phyloP scores from a whole-genome alignment of 2,797 vertebrate genomes.

The Acomys russatus region DNA sequence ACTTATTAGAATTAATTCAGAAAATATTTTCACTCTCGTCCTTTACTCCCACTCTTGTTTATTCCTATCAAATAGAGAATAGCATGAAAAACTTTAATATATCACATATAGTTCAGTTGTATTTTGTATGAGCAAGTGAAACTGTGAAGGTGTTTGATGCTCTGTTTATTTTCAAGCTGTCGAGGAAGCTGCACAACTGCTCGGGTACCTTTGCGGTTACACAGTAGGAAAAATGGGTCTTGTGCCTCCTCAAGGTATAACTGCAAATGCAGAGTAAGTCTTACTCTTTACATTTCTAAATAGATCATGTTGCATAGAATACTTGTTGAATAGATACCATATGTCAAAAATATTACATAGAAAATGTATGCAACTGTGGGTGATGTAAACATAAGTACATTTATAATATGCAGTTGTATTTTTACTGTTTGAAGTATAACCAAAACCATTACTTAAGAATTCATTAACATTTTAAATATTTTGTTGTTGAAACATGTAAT shows the following conservation, averaged over 20 bases:
- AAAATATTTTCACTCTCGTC: neutral
- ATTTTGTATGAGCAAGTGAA: neutral
- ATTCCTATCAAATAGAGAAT: neutral
- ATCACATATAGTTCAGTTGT: neutral
- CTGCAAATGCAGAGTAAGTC: neutral
- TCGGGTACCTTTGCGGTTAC: constrained; percentile 64
- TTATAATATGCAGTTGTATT: neutral
- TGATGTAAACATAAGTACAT: neutral
- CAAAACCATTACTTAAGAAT: neutral
- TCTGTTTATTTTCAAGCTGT: constrained; percentile 63
- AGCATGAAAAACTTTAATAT: neutral
- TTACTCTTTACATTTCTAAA: neutral
- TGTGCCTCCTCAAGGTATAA: accelerated
- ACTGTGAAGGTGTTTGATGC: neutral
- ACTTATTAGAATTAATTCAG: neutral
- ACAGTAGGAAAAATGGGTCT: neutral
- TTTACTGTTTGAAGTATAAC: constrained; percentile 25
- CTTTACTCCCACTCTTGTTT: neutral
- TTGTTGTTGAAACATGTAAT: neutral
- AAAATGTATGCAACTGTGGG: neutral
- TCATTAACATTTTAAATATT: constrained; percentile 3
- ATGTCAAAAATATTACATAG: neutral
- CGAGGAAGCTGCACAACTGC: accelerated
- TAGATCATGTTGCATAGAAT: constrained; percentile 24
- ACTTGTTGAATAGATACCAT: neutral